Evolutionary conservation across 2,888 invertebrate genomes (phyloP).

Genomic region (Parelbella ahira): DNA sequence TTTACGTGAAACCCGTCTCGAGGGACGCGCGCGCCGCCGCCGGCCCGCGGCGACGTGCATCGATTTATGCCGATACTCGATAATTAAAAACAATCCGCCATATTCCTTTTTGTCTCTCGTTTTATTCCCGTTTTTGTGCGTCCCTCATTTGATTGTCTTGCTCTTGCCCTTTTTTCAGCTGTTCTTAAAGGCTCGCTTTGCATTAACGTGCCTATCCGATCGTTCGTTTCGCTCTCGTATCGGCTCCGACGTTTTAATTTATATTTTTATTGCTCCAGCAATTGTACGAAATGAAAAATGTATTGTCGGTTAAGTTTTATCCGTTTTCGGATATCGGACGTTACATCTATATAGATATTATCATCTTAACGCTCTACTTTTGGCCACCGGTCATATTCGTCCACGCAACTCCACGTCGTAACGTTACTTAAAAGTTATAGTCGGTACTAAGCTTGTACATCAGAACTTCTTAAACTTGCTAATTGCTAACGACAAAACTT

Average conservation of each 20-base stretch:
- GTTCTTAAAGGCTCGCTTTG: conserved; percentile 54
- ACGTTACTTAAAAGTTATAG: too few species aligned
- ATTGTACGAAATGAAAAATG: conserved; percentile 26
- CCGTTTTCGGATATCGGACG: too few species aligned
- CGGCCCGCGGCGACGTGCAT: conserved; percentile 74
- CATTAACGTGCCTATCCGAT: conserved; percentile 60
- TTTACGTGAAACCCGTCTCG: conserved; percentile 38
- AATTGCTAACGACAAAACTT: too few species aligned
- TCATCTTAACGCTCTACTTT: too few species aligned
- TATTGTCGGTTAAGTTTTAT: conserved; percentile 24
- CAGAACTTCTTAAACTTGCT: too few species aligned
- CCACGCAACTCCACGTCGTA: too few species aligned
- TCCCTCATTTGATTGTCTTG: conserved; percentile 78
- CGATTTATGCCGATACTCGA: conserved; percentile 81
- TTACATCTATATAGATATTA: too few species aligned
- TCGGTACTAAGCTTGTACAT: too few species aligned
- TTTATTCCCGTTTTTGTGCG: conserved; percentile 76
- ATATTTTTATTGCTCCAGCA: conserved; percentile 55
- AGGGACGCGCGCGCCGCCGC: conserved; percentile 42
- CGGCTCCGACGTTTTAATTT: conserved; percentile 71
- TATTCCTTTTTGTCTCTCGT: conserved; percentile 72
- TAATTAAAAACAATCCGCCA: conserved; percentile 82
- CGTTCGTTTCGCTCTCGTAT: conserved; percentile 50
- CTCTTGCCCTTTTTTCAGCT: conserved; percentile 55
- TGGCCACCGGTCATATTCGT: too few species aligned